phyloP scores from a whole-genome alignment of 2,797 vertebrate species.

The Tapirus indicus region DNA sequence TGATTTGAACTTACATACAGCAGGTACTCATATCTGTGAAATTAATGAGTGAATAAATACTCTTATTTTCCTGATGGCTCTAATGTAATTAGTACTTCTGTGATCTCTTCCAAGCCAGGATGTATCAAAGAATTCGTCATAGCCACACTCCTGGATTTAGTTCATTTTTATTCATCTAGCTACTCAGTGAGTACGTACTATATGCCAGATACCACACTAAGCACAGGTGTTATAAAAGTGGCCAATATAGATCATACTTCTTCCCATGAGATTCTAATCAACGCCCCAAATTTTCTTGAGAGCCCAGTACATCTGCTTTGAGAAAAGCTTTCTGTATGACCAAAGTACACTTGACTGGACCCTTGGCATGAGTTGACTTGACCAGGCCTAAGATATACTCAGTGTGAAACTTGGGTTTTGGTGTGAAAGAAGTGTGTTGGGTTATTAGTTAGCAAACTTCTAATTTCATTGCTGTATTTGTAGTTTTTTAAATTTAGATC shows the following conservation, averaged over 20 bases:
- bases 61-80: not conserved
- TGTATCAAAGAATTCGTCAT: not conserved
- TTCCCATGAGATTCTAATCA: not conserved
- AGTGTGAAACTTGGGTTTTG: slow-evolving; percentile 4
- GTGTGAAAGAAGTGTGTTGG: not conserved
- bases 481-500: not conserved
- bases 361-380: slow-evolving; percentile 56
- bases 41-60: not conserved
- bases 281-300: not conserved
- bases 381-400: not conserved
- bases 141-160: not conserved
- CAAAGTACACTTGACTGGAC: not conserved
- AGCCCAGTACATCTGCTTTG: not conserved
- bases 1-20: slow-evolving; percentile 13
- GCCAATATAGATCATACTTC: not conserved
- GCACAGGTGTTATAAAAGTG: not conserved
- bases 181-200: not conserved
- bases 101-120: not conserved
- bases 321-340: not conserved
- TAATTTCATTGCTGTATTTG: not conserved
- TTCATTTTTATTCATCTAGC: not conserved
- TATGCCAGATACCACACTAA: not conserved
- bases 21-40: not conserved
- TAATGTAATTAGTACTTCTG: not conserved
- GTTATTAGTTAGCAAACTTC: slow-evolving; percentile 12